Evolutionary conservation across 2,113 vertebrate species (phyloP).

Genomic region (Probosciger aterrimus): DNA sequence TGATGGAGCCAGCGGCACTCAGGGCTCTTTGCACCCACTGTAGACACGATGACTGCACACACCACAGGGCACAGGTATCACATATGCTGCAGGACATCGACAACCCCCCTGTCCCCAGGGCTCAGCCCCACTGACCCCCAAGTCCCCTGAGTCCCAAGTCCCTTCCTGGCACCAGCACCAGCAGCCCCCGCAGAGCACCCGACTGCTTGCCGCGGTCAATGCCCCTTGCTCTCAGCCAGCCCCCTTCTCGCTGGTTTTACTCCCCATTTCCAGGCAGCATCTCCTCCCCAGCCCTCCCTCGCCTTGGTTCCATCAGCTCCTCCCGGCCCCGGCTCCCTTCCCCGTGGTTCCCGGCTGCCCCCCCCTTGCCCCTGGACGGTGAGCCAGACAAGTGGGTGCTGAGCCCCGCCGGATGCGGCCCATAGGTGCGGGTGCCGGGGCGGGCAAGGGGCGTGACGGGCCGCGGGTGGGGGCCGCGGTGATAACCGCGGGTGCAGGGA

Average conservation of each 20-base stretch:
- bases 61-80: neutral
- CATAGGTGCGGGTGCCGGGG: neutral
- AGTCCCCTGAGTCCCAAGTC: neutral
- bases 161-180: neutral
- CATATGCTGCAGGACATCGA: neutral
- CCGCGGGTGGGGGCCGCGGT: neutral
- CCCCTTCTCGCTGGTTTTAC: neutral
- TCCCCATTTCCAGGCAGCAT: slow-evolving; percentile 7
- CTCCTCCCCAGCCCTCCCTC: neutral
- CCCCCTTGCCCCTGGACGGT: neutral
- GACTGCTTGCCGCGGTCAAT: rapidly evolving
- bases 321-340: neutral
- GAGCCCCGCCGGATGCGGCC: neutral
- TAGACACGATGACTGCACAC: rapidly evolving
- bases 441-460: slow-evolving; percentile 14
- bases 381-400: neutral
- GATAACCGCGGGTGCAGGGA: slow-evolving; percentile 15
- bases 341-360: neutral
- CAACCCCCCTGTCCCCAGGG: neutral
- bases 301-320: neutral
- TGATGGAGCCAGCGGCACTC: rapidly evolving
- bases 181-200: neutral
- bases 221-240: neutral
- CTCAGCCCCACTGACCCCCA: neutral
- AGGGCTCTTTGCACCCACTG: rapidly evolving